Percentiles rank a stretch among this genome's conserved stretches.
Evolutionary conservation across 2,113 vertebrate species (phyloP).

Genomic region (Leptobrachium leishanense): DNA sequence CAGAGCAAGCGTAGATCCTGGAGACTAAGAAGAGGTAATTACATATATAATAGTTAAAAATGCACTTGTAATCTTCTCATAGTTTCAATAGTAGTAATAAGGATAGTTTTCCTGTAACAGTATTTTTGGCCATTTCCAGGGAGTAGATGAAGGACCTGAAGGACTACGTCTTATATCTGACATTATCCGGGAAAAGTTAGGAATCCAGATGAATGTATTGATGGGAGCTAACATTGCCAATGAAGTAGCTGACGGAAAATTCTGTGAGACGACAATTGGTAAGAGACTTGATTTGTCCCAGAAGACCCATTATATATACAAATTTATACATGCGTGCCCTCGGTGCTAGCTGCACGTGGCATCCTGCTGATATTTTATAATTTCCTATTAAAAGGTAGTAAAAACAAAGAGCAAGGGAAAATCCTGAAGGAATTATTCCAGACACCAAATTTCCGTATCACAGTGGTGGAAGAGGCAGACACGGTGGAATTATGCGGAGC

Average conservation of each 20-base stretch:
- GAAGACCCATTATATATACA: not conserved
- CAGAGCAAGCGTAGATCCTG: too few species aligned
- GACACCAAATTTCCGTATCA: conserved; percentile 88
- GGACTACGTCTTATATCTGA: conserved; percentile 95
- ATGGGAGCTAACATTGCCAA: conserved; percentile 97
- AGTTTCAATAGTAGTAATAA: too few species aligned
- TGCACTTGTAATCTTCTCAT: too few species aligned
- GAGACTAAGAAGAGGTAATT: too few species aligned
- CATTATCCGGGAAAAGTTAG: conserved; percentile 82
- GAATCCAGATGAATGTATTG: conserved; percentile 85
- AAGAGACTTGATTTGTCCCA: conserved; percentile 46
- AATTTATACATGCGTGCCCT: not conserved
- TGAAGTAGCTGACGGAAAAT: conserved; percentile 94
- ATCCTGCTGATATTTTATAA: not conserved
- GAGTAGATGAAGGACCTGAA: conserved; percentile 86
- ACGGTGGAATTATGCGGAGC: conserved; percentile 97
- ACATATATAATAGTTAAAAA: too few species aligned
- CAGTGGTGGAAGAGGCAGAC: conserved; percentile 87
- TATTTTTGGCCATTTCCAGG: conserved; percentile 64
- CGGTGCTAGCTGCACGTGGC: not conserved
- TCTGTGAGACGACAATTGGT: conserved; percentile 98
- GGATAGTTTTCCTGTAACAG: too few species aligned
- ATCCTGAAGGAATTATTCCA: conserved; percentile 91
- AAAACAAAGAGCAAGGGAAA: conserved; percentile 71
- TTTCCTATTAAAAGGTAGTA: conserved; percentile 73